Evolutionary conservation across 1,140 invertebrate genomes (phyloP).

Genomic region (Brachionus asplanchnoidis): DNA sequence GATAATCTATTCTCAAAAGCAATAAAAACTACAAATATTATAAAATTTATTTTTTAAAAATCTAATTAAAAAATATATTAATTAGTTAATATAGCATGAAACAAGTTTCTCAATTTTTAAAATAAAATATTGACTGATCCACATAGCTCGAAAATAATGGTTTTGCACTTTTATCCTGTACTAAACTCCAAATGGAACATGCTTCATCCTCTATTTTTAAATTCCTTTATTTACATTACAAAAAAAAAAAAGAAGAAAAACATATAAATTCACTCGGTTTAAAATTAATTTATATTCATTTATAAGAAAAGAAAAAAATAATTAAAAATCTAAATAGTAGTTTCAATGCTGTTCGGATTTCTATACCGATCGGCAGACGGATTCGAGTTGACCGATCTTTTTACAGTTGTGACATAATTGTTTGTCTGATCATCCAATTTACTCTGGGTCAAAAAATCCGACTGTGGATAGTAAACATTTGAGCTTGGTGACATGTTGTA

Average conservation of each 20-base stretch:
- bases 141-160: not conserved
- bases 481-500: not conserved
- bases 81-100: not conserved
- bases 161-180: not conserved
- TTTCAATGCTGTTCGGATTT: slow-evolving; percentile 36
- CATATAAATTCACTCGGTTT: slow-evolving; percentile 12
- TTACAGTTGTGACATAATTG: not conserved
- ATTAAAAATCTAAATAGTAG: slow-evolving; percentile 25
- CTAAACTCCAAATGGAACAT: not conserved
- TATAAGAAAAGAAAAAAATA: not conserved
- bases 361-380: not conserved
- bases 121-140: not conserved
- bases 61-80: not conserved
- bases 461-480: not conserved
- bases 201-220: not conserved
- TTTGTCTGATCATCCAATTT: not conserved
- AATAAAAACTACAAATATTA: not conserved
- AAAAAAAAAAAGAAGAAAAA: not conserved
- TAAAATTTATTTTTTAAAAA: not conserved
- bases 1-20: not conserved
- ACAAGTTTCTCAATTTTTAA: not conserved
- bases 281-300: slow-evolving; percentile 18
- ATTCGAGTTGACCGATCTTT: not conserved
- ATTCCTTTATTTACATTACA: not conserved
- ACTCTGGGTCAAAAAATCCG: not conserved